phyloP scores from a whole-genome alignment of 2,797 vertebrate species.

The Alauda arvensis region DNA sequence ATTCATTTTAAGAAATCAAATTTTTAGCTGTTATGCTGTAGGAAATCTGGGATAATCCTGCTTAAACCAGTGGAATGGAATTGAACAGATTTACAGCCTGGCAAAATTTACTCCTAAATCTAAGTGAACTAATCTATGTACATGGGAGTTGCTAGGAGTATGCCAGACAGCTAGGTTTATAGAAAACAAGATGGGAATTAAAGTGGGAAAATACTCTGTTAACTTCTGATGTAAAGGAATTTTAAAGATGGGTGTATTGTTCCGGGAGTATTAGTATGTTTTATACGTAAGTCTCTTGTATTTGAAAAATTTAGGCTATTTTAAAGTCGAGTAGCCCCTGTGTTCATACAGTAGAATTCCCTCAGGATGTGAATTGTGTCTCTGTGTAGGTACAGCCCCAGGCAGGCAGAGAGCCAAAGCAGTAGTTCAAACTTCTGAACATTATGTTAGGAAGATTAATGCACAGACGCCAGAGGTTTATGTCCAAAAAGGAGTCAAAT shows the following conservation, averaged over 20 bases:
- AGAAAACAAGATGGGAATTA: background rate
- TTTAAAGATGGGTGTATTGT: background rate
- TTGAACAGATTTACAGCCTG: background rate
- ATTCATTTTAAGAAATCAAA: background rate
- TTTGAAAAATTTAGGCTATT: background rate
- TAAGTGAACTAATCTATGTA: background rate
- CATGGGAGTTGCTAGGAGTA: background rate
- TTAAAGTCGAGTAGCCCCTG: background rate
- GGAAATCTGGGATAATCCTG: background rate
- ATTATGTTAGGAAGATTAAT: background rate
- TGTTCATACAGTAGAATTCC: background rate
- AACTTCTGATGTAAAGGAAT: background rate
- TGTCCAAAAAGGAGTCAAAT: too few relatives aligned
- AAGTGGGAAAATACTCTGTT: fast-evolving
- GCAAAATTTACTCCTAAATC: background rate
- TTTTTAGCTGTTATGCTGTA: background rate
- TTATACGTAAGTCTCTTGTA: background rate
- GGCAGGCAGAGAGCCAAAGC: background rate
- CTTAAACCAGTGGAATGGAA: background rate
- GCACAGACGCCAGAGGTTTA: too few relatives aligned
- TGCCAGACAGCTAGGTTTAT: background rate
- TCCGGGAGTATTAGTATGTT: background rate
- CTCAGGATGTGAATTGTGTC: background rate
- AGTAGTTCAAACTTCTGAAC: slow-evolving; percentile 10
- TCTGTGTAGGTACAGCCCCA: background rate